Conservation (phyloP, 2,888 invertebrate species). For the Abrostola tripartita region DNA sequence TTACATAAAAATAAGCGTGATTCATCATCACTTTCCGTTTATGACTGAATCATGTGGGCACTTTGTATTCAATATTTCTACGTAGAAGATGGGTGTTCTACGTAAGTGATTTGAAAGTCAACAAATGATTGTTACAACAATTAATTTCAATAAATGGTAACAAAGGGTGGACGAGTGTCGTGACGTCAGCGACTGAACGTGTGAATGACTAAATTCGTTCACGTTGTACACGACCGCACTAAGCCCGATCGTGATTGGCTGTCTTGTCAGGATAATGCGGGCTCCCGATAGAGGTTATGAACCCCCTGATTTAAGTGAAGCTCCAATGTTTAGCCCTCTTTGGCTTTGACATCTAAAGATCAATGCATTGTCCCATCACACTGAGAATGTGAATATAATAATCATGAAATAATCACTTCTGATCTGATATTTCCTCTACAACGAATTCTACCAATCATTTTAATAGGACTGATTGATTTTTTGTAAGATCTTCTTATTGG, state of each 20-base stretch:
- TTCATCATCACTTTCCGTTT: slow-evolving; percentile 38
- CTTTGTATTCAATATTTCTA: slow-evolving; percentile 29
- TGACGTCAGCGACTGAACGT: slow-evolving; percentile 40
- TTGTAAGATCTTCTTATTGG: background rate
- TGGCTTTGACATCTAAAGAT: slow-evolving; percentile 57
- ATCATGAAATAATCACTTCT: slow-evolving; percentile 41
- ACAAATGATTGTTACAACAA: slow-evolving; percentile 44
- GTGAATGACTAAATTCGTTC: slow-evolving; percentile 72
- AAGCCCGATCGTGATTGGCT: slow-evolving; percentile 78
- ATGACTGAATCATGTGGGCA: slow-evolving; percentile 31
- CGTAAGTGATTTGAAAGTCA: slow-evolving; percentile 52
- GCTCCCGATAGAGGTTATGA: slow-evolving; percentile 76
- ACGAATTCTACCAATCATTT: slow-evolving; percentile 38
- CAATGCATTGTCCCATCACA: slow-evolving; percentile 65
- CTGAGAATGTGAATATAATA: slow-evolving; percentile 60
- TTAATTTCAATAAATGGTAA: slow-evolving; percentile 47
- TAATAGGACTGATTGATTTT: slow-evolving; percentile 23
- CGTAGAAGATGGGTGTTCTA: slow-evolving; percentile 34
- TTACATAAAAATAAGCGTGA: slow-evolving; percentile 44
- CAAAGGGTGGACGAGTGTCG: slow-evolving; percentile 39
- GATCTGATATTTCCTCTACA: slow-evolving; percentile 42
- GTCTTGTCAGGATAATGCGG: slow-evolving; percentile 80
- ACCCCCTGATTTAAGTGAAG: slow-evolving; percentile 85
- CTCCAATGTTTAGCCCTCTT: slow-evolving; percentile 69
- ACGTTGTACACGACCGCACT: slow-evolving; percentile 66